Percentiles rank a stretch among this genome's conserved stretches.
Evolutionary conservation across 92 coral and sea anemone genomes (phyloP).

Genomic region (Zoanthus sansibaricus): DNA sequence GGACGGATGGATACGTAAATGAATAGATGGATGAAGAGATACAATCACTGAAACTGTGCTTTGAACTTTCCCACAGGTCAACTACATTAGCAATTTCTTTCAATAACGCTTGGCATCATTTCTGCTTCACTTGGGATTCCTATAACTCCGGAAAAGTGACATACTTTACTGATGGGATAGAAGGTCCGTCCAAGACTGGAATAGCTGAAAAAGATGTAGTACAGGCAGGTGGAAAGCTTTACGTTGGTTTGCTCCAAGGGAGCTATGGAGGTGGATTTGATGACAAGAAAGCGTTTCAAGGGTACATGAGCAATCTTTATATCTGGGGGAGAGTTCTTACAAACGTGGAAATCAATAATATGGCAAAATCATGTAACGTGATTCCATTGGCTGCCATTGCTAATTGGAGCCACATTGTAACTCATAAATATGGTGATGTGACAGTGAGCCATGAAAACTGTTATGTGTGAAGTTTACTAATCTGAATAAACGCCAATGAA

Average conservation of each 20-base stretch:
- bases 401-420: neutral
- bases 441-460: neutral
- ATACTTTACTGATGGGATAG: neutral
- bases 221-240: slow-evolving; percentile 9
- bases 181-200: neutral
- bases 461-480: neutral
- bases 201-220: neutral
- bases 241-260: slow-evolving; percentile 24
- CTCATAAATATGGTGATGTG: neutral
- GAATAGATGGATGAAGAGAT: neutral
- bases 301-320: slow-evolving; percentile 22
- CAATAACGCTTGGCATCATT: slow-evolving; percentile 19
- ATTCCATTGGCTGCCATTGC: neutral
- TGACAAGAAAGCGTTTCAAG: neutral
- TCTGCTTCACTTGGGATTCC: slow-evolving; percentile 31
- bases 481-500: neutral
- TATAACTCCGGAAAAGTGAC: neutral
- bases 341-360: neutral
- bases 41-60: neutral
- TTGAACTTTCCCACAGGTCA: neutral
- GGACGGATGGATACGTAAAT: too few relatives aligned
- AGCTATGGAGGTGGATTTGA: slow-evolving; percentile 34
- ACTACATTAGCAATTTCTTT: neutral
- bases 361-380: neutral
- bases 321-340: slow-evolving; percentile 1